phyloP scores from a whole-genome alignment of 2,888 invertebrate species.

The Arctia plantaginis region DNA sequence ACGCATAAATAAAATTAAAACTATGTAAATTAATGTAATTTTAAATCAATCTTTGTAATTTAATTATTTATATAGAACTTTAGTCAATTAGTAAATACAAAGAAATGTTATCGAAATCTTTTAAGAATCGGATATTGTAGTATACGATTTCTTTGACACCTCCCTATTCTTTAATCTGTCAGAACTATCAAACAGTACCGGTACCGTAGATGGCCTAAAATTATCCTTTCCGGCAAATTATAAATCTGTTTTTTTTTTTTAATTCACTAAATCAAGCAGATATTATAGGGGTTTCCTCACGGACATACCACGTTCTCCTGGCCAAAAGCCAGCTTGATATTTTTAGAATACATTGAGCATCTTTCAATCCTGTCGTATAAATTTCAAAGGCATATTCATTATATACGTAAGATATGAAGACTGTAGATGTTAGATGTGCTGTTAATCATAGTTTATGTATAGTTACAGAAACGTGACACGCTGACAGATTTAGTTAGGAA shows the following conservation, averaged over 20 bases:
- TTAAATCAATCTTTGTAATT: too few relatives aligned
- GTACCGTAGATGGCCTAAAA: too few relatives aligned
- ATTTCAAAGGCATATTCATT: constrained; percentile 36
- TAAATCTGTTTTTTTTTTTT: not conserved
- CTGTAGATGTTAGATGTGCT: not conserved
- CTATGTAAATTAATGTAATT: too few relatives aligned
- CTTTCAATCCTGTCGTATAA: constrained; percentile 27
- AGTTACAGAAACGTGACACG: not conserved
- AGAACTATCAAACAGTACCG: too few relatives aligned
- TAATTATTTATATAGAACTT: too few relatives aligned
- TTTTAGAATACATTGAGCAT: constrained; percentile 48
- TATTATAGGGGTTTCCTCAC: constrained; percentile 56
- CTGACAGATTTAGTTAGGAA: not conserved
- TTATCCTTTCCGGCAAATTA: not conserved
- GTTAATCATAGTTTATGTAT: not conserved
- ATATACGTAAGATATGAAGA: not conserved
- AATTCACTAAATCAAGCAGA: constrained; percentile 6
- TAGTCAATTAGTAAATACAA: too few relatives aligned
- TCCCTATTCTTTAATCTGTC: too few relatives aligned
- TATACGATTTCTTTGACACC: too few relatives aligned
- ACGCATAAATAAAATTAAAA: too few relatives aligned
- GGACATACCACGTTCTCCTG: constrained; percentile 49
- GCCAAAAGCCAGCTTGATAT: constrained; percentile 56
- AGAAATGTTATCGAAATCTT: too few relatives aligned
- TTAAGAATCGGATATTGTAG: too few relatives aligned